Conservation (phyloP, 2,797 vertebrate species). For the Notoglanidium macrostoma region DNA sequence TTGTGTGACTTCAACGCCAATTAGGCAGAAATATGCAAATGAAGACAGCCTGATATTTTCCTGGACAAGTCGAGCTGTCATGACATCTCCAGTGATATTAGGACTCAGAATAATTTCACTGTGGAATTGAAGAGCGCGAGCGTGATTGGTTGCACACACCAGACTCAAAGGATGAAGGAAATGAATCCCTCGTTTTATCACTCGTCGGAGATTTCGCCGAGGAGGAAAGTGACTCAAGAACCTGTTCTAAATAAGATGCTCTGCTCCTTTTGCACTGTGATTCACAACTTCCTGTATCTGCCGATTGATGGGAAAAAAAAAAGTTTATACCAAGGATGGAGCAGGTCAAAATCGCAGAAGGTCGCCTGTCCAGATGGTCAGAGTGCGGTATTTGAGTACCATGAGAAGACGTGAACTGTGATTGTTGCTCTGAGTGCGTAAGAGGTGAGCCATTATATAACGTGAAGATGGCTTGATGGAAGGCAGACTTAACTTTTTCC, state of each 20-base stretch:
- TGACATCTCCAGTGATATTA: conserved; percentile 15
- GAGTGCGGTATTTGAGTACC: background rate
- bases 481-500: background rate
- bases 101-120: conserved; percentile 5
- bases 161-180: conserved; percentile 22
- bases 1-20: background rate
- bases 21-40: conserved; percentile 10
- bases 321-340: background rate
- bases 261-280: background rate
- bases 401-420: background rate
- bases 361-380: background rate
- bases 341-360: background rate
- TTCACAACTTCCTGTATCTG: conserved; percentile 8
- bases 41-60: background rate
- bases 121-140: background rate
- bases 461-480: background rate
- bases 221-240: conserved; percentile 14
- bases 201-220: conserved; percentile 3
- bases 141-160: background rate
- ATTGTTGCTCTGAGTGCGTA: background rate
- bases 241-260: conserved; percentile 15
- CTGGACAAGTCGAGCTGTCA: background rate
- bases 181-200: conserved; percentile 3
- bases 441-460: background rate
- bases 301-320: background rate